A percentile compares a stretch with the other conserved stretches of the same genome.
phyloP scores from a whole-genome alignment of 2,797 vertebrate species.

The Apodemus agrarius region DNA sequence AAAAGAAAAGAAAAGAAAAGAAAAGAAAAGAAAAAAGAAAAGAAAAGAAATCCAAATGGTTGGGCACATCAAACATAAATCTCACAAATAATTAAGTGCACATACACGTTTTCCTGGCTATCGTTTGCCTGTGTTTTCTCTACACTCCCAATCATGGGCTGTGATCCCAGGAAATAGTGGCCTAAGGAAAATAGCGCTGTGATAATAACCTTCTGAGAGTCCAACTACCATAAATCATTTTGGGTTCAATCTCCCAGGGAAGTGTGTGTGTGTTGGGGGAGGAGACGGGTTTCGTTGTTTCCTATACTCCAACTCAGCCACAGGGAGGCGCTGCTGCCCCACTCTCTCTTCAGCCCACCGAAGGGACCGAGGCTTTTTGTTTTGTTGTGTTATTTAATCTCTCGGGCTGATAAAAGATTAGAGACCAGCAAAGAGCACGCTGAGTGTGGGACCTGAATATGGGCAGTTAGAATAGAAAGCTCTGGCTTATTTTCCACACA shows the following conservation, averaged over 20 bases:
- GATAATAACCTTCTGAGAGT: neutral
- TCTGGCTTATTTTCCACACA: neutral
- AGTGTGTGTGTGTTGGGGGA: too few relatives aligned
- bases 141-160: neutral
- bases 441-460: neutral
- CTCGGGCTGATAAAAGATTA: neutral
- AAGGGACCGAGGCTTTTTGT: neutral
- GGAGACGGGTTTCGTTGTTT: neutral
- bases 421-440: neutral
- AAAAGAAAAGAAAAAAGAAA: too few relatives aligned
- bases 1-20: too few relatives aligned
- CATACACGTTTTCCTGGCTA: neutral
- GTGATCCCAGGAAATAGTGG: neutral
- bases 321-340: slow-evolving; percentile 57
- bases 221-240: neutral
- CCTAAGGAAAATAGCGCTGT: neutral
- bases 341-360: neutral
- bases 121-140: neutral
- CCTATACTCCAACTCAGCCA: slow-evolving; percentile 24
- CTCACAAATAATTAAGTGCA: neutral
- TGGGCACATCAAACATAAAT: neutral
- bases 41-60: too few relatives aligned
- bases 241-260: neutral
- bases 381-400: neutral
- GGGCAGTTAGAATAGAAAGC: neutral